Evolutionary conservation across 2,113 vertebrate genomes (phyloP).

Genomic region (Amphiprion ocellaris): DNA sequence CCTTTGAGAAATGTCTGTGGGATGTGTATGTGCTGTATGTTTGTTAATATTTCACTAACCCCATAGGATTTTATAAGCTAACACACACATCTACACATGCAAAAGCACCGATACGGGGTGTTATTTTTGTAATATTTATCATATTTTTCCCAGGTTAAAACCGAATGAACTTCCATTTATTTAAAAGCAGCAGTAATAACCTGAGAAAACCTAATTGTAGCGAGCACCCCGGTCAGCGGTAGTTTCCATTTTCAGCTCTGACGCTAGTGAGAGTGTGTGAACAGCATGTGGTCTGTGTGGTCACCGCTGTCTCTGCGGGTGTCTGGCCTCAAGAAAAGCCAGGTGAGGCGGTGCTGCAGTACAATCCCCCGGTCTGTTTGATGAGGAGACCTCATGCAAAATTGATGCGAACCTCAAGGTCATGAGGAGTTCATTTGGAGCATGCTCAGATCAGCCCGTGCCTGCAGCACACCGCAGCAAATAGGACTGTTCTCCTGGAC

Average conservation of each 20-base stretch:
- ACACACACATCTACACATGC: neutral
- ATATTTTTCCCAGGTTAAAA: constrained; percentile 34
- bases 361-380: constrained; percentile 72
- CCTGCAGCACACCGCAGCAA: constrained; percentile 52
- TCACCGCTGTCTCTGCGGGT: constrained; percentile 50
- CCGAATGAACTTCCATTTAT: constrained; percentile 61
- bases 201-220: constrained; percentile 45
- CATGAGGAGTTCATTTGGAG: constrained; percentile 76
- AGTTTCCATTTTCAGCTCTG: constrained; percentile 61
- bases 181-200: constrained; percentile 50
- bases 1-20: neutral
- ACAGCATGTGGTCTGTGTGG: constrained; percentile 37
- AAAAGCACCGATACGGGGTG: constrained; percentile 8
- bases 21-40: neutral
- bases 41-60: constrained; percentile 15
- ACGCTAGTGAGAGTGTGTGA: constrained; percentile 11
- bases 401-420: constrained; percentile 83
- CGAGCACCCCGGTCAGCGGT: constrained; percentile 59
- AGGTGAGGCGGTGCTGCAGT: constrained; percentile 69
- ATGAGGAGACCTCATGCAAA: constrained; percentile 81
- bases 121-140: constrained; percentile 27
- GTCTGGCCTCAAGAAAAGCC: constrained; percentile 68
- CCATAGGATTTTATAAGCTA: neutral
- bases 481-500: constrained; percentile 30
- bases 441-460: constrained; percentile 65